Percentiles rank a stretch among this genome's conserved stretches.
Conservation (phyloP, 2,113 vertebrate genomes). For the human (Homo sapiens) region DNA sequence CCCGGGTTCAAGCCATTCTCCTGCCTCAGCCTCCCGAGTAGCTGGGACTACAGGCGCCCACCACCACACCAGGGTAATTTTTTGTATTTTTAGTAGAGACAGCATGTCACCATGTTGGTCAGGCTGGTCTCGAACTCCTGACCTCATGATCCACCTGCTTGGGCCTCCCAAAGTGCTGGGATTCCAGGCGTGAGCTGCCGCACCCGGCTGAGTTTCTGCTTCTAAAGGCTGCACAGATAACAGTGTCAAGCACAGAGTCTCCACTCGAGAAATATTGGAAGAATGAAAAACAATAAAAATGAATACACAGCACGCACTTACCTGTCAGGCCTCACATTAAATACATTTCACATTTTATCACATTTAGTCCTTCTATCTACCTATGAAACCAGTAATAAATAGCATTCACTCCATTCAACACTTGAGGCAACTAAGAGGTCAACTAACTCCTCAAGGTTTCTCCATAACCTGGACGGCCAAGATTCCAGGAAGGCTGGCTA, state of each 20-base stretch:
- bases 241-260: neutral
- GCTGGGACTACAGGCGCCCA: accelerated
- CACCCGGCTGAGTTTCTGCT: neutral
- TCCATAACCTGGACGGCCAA: neutral
- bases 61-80: no score
- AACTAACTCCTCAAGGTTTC: neutral
- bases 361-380: neutral
- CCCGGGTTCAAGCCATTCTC: no score
- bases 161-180: no score
- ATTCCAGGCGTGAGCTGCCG: accelerated
- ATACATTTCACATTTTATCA: neutral
- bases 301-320: neutral
- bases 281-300: neutral
- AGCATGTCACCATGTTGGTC: no score
- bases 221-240: neutral
- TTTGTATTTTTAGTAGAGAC: no score
- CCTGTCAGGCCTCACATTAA: neutral
- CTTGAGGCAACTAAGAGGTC: neutral
- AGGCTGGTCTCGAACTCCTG: no score
- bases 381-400: neutral
- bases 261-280: neutral
- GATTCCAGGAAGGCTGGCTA: neutral
- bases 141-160: no score
- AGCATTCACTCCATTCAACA: neutral
- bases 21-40: no score